Base-by-base conservation (phyloP, 92 coral and sea anemone genomes). In the Porites lobata region DNA sequence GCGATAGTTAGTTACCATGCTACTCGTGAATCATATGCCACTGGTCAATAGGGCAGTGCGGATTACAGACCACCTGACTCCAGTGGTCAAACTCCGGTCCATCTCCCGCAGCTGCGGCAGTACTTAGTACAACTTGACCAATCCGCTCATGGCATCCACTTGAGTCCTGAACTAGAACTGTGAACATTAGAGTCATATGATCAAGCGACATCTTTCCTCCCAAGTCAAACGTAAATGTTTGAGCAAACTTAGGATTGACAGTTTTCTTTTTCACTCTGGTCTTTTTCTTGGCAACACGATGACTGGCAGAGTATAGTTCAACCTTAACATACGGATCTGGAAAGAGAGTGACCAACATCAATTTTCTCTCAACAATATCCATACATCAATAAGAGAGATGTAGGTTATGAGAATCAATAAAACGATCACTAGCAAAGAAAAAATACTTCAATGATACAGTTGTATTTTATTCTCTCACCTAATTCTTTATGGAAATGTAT, bases 11-110 rank as follows among this genome's bases (percentile, higher is more conserved):
- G 18, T 18, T n/a, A 18, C 17, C 32, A 43, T 26, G n/a, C 75
- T 81, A 98, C 65, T 98, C 99, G 67, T 98, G 98, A 68, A 98
- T 98, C 99, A 98, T 94, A 74, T 98, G 99, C 99, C 99, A 98
- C 88, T 90, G 98, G 81, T 98, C 99, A 22, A 98, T 96, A 12
- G 99, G 99, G 86, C 97, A 94, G 71, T 98, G 99, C 47, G 99
- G 99, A 84, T 98, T 98, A 14, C 96, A 94, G 18, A 98, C 94
- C 57, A 98, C 99, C 79, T 98, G 98, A 51, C 96, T 96, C 99
- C 99, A 98, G 91, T 98, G 98, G 57, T 94, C 98, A 73, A 95
- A 96, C 76, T 96, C 99, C 32, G 99, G 93, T 8, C 99, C 99
- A 84, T 91, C 98, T 10, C 98, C 90, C 8, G 99, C 93, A 12